Conservation (phyloP, 2,888 invertebrate species). For the Agrotis segetum region DNA sequence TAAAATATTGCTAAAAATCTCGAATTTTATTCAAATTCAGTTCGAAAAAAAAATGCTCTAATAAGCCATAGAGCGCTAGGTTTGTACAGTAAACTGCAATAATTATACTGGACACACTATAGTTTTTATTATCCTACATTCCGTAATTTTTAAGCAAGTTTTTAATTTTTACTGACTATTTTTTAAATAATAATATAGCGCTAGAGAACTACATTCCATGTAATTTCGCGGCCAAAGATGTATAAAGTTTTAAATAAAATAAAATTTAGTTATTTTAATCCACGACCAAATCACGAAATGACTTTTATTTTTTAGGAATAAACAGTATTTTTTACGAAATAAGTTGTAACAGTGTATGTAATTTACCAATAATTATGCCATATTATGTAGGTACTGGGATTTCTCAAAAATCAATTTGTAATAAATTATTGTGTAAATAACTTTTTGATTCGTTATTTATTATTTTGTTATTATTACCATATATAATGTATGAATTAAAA, state of each 20-base stretch:
- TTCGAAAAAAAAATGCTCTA: no score
- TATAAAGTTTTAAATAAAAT: slow-evolving; percentile 52
- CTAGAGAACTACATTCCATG: slow-evolving; percentile 59
- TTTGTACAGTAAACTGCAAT: neutral
- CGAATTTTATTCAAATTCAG: neutral
- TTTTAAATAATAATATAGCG: slow-evolving; percentile 18
- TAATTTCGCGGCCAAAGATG: slow-evolving; percentile 61
- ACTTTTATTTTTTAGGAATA: slow-evolving; percentile 42
- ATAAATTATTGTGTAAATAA: slow-evolving; percentile 60
- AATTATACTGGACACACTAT: neutral
- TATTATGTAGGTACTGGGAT: slow-evolving; percentile 63
- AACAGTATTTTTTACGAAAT: slow-evolving; percentile 62
- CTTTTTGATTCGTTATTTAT: slow-evolving; percentile 59
- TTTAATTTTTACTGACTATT: slow-evolving; percentile 4
- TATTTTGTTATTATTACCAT: slow-evolving; percentile 56
- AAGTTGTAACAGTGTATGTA: slow-evolving; percentile 47
- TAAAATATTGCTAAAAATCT: neutral
- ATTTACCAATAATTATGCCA: slow-evolving; percentile 68
- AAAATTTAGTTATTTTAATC: slow-evolving; percentile 23
- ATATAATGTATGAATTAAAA: slow-evolving; percentile 45
- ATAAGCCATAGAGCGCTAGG: neutral
- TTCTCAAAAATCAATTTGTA: slow-evolving; percentile 50
- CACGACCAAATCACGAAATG: slow-evolving; percentile 49
- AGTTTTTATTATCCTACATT: slow-evolving; percentile 47
- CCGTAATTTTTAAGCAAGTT: slow-evolving; percentile 44